A percentile compares a stretch with the other conserved stretches of the same genome.
Conservation (phyloP, 2,888 invertebrate genomes). For the Antheraea yamamai region DNA sequence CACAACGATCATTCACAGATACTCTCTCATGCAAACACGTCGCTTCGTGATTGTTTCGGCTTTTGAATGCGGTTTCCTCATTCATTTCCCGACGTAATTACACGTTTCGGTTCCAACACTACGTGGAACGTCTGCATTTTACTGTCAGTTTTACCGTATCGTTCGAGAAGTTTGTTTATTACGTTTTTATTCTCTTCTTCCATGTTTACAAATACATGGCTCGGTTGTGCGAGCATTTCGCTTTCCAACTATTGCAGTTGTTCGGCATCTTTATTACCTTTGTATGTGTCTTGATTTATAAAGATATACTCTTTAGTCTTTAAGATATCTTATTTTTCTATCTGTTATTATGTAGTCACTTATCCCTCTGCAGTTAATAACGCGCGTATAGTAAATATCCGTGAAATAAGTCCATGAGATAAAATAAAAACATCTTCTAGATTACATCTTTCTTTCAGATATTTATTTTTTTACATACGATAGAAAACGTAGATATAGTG, state of each 20-base stretch:
- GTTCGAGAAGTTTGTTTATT: constrained; percentile 10
- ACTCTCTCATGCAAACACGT: background rate
- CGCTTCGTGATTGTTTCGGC: constrained; percentile 19
- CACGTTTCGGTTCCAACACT: constrained; percentile 9
- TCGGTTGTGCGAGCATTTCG: background rate
- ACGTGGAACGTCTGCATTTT: constrained; percentile 9
- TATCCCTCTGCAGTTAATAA: too few species aligned
- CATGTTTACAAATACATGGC: background rate
- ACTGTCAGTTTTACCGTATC: constrained; percentile 16
- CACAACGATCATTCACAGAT: background rate
- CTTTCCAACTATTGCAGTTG: background rate
- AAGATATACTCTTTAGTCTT: too few species aligned
- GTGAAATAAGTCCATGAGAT: too few species aligned
- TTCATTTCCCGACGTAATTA: constrained; percentile 24
- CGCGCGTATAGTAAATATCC: too few species aligned
- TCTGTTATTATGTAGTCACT: too few species aligned
- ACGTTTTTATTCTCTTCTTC: background rate
- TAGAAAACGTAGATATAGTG: too few species aligned
- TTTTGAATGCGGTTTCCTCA: constrained; percentile 23
- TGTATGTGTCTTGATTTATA: background rate
- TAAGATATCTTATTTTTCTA: too few species aligned
- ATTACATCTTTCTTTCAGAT: too few species aligned
- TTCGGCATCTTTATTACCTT: background rate
- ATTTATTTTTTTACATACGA: too few species aligned
- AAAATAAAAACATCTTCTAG: too few species aligned